phyloP scores from a whole-genome alignment of 2,888 invertebrate genomes.

The Herminia tarsipennalis region DNA sequence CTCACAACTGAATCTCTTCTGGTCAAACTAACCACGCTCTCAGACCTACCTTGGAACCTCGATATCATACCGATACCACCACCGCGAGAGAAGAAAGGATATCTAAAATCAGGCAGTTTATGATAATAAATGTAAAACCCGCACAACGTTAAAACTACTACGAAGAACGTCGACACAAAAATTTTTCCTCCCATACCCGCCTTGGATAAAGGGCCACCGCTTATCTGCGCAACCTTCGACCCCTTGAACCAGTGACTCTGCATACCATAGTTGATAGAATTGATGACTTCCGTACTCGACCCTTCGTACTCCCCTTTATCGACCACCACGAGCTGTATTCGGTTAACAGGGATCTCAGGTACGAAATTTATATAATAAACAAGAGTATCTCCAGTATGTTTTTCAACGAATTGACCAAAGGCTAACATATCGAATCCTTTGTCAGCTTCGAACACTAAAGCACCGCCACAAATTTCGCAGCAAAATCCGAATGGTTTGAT shows the following conservation, averaged over 20 bases:
- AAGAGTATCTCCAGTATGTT: constrained; percentile 50
- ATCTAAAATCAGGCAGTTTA: constrained; percentile 50
- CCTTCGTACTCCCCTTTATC: constrained; percentile 70
- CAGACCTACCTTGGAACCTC: constrained; percentile 68
- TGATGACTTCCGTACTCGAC: constrained; percentile 61
- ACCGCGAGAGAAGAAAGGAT: constrained; percentile 44
- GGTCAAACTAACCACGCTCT: constrained; percentile 74
- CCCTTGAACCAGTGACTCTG: constrained; percentile 56
- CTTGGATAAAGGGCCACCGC: constrained; percentile 66
- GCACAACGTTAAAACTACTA: constrained; percentile 57
- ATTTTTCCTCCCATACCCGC: constrained; percentile 65
- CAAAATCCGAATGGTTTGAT: constrained; percentile 73
- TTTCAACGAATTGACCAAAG: constrained; percentile 60
- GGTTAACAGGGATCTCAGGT: constrained; percentile 33
- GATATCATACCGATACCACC: constrained; percentile 51
- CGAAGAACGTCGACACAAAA: constrained; percentile 67
- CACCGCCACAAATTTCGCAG: constrained; percentile 75
- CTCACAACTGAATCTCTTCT: constrained; percentile 66
- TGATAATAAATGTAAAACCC: constrained; percentile 71
- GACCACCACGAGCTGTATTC: constrained; percentile 69
- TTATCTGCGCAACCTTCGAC: constrained; percentile 51
- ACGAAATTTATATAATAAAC: constrained; percentile 66
- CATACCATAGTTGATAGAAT: constrained; percentile 55
- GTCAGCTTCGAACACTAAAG: constrained; percentile 57
- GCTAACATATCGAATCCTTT: constrained; percentile 59